A percentile compares a stretch with the other conserved stretches of the same genome.
Evolutionary conservation across 1,140 invertebrate genomes (phyloP).

Genomic region (Pseudoatta argentina): DNA sequence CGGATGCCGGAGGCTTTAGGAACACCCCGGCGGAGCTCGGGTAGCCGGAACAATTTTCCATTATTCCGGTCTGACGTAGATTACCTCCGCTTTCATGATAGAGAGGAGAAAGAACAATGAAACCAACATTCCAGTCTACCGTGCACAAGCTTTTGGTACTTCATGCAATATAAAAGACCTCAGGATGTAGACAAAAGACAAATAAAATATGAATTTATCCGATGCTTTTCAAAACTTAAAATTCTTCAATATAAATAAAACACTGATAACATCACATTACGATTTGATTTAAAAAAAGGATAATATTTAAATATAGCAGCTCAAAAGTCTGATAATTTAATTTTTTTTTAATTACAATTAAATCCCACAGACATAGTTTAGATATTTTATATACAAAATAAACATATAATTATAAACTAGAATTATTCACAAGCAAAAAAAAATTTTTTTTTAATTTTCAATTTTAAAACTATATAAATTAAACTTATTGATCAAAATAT

Average conservation of each 20-base stretch:
- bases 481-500: not conserved
- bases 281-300: constrained; percentile 2
- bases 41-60: constrained; percentile 62
- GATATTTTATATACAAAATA: not conserved
- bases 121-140: constrained; percentile 1
- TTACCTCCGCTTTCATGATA: constrained; percentile 18
- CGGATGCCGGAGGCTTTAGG: constrained; percentile 62
- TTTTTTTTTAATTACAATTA: not conserved
- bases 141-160: constrained; percentile 8
- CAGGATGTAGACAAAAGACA: not conserved
- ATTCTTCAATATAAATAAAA: not conserved
- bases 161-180: not conserved
- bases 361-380: not conserved
- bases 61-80: constrained; percentile 66
- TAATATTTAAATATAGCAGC: not conserved
- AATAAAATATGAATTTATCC: constrained; percentile 24
- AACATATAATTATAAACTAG: not conserved
- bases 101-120: constrained; percentile 46
- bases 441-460: not conserved
- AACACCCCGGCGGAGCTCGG: constrained; percentile 41
- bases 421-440: not conserved
- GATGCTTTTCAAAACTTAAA: not conserved
- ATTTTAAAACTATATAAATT: constrained; percentile 1
- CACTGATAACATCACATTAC: not conserved
- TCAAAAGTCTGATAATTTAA: not conserved